Base-by-base conservation (phyloP, 2,113 vertebrate species). In the Nesoenas mayeri region DNA sequence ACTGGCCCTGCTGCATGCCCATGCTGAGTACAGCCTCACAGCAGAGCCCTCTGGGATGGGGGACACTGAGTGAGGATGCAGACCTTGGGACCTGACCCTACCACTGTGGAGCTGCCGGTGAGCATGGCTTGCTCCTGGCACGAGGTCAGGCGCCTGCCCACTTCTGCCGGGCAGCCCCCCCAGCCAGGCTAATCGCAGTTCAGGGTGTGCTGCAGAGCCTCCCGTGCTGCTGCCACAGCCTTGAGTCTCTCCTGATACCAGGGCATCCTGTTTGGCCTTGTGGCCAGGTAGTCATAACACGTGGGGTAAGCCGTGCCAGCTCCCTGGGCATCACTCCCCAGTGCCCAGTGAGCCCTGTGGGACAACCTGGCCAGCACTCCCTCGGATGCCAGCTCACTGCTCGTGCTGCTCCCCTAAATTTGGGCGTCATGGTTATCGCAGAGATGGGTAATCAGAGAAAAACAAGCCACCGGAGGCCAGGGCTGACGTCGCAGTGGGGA, bases 251-350 rank as follows among this genome's bases (percentile, higher is more conserved):
- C 78, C 89, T 88, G 95, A 97, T 97, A 95, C 16, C 7, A 9
- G 72, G 85, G 28, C 77, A 84, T 64, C 83, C 82, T 20, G 3
- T 72, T 93, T 65, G 96, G 91, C 96, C 97, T 97, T 97, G 96
- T 67, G 70, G 78, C 87, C 89, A 82, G 93, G 93, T 95, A 97
- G 96, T 88, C 97, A 97, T 89, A 97, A 97, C 96, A 97, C 2
- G 3, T 2, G 3, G 65, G 66, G 28, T 61, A 47, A 67, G 74
- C 88, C 7, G 12, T 62, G 69, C 78, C 88, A 75, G 66, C 69
- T 75, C 38, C 56, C 38, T 1, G 2, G 80, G 48, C 88, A 71
- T 69, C 3, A 0, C 44, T 84, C 48, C 44, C 53, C 1, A 2
- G 12, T 58, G 38, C 65, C 87, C 9, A 7, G 54, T 0, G 9